These are phyloP conservation scores for Sarcophaga peregrina DNA, from an alignment of 1,140 invertebrate genomes.

Conservation along the genomic window DNA sequence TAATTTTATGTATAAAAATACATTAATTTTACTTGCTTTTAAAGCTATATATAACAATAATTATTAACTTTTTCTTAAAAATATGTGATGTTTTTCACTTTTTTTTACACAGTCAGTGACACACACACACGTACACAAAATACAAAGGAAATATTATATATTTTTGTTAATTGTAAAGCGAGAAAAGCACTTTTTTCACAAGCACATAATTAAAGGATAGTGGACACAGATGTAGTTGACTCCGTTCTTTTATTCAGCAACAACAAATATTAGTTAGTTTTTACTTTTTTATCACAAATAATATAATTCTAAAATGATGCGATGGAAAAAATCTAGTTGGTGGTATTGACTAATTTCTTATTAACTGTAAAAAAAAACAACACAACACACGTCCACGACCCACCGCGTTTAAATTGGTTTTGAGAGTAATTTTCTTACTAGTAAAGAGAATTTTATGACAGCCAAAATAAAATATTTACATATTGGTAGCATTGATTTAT, in stretches of 20 bases:
- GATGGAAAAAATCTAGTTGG: too few relatives aligned
- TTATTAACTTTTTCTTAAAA: constrained; percentile 21
- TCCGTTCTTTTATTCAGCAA: too few relatives aligned
- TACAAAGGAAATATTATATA: constrained; percentile 3
- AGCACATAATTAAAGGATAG: too few relatives aligned
- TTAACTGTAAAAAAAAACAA: too few relatives aligned
- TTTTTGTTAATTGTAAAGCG: constrained; percentile 7
- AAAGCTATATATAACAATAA: constrained; percentile 33
- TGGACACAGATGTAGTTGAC: too few relatives aligned
- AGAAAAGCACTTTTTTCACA: neutral
- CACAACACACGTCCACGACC: constrained; percentile 20
- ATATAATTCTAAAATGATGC: too few relatives aligned
- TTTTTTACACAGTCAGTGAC: neutral
- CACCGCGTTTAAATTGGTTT: constrained; percentile 26
- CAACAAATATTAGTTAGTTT: too few relatives aligned
- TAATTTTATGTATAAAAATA: constrained; percentile 23
- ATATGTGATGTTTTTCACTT: constrained; percentile 25
- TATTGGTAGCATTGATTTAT: constrained; percentile 1
- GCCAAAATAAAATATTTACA: neutral
- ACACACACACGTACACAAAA: constrained; percentile 1
- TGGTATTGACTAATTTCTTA: too few relatives aligned
- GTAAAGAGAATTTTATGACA: constrained; percentile 20
- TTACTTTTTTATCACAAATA: too few relatives aligned
- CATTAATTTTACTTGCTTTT: constrained; percentile 30
- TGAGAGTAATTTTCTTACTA: neutral